Base-by-base conservation (phyloP, 2,888 invertebrate species). In the Anthophora plumipes region DNA sequence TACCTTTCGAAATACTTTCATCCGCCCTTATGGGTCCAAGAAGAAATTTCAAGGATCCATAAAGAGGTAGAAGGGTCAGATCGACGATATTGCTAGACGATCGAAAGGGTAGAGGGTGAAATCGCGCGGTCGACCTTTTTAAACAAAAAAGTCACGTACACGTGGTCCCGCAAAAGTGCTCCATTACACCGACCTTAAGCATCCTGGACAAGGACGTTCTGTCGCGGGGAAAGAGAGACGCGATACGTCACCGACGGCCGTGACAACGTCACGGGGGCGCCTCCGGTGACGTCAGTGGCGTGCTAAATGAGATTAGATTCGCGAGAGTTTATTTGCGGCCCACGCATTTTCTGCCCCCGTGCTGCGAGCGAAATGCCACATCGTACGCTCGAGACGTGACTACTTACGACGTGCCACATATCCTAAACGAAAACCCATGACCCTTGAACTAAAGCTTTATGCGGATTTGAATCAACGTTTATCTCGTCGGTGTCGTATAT, bases 241-340 rank as follows among this genome's bases (percentile, higher is more conserved):
- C 31, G 55, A 77, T 75, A 83, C 83, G 84, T 88, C 87, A 84
- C 74, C 25, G 74, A 82, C 88, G 81, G 48, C 11, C 70, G 41
- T 57, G 59, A 67, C 48, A 77, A 86, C 87, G 89, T 88, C 87
- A 88, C 87, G 81, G 72, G 78, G 80, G 82, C 77, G 71, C 87
- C 77, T 43, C 67, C 57, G 54, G 80, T 90, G 89, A 88, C 89
- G 90, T 89, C 87, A 85, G 84, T 77, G 69, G 80, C 77, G 82
- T 82, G 84, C 76, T 71, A 72, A 85, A 88, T 83, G 77, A 87
- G 84, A 88, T 88, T 87, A 88, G 88, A 80, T 80, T 85, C 60
- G 70, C 73, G 63, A 70, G 77, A 72, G 72, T 85, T 79, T 89
- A 83, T 82, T 82, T 77, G 77, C 75, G 37, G 55, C 88, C 88